These are phyloP conservation scores for Suricata suricatta DNA, from an alignment of 2,113 vertebrate genomes.

Conservation along the genomic window DNA sequence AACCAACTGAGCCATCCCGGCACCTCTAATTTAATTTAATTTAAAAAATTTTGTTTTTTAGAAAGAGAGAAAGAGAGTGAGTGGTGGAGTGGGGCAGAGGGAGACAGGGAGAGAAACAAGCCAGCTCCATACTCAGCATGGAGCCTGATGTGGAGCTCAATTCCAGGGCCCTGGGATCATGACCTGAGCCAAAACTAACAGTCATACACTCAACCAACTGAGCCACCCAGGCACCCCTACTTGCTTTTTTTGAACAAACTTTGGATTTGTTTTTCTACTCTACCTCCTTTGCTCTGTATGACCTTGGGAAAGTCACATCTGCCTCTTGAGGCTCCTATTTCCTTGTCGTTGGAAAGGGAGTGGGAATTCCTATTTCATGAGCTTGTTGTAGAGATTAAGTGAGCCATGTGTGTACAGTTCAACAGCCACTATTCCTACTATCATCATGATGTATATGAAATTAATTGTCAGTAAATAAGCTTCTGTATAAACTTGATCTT, in stretches of 20 bases:
- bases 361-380: constrained; percentile 39
- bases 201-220: too few relatives aligned
- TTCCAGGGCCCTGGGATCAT: too few relatives aligned
- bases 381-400: background rate
- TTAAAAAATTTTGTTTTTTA: too few relatives aligned
- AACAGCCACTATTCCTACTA: background rate
- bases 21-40: too few relatives aligned
- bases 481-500: constrained; percentile 41
- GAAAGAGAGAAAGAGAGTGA: too few relatives aligned
- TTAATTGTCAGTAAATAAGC: constrained; percentile 14
- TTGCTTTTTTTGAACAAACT: background rate
- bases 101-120: too few relatives aligned
- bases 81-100: too few relatives aligned
- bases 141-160: too few relatives aligned
- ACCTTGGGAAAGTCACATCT: background rate
- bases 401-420: background rate
- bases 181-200: too few relatives aligned
- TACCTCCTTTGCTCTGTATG: background rate
- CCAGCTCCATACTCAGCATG: too few relatives aligned
- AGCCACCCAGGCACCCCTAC: background rate
- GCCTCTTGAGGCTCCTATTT: background rate
- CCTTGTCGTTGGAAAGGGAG: constrained; percentile 10
- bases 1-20: too few relatives aligned
- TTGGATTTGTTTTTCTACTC: background rate
- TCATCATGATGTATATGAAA: background rate